These are phyloP conservation scores for Candidula unifasciata DNA, from an alignment of 2,888 invertebrate species.

Conservation along the genomic window DNA sequence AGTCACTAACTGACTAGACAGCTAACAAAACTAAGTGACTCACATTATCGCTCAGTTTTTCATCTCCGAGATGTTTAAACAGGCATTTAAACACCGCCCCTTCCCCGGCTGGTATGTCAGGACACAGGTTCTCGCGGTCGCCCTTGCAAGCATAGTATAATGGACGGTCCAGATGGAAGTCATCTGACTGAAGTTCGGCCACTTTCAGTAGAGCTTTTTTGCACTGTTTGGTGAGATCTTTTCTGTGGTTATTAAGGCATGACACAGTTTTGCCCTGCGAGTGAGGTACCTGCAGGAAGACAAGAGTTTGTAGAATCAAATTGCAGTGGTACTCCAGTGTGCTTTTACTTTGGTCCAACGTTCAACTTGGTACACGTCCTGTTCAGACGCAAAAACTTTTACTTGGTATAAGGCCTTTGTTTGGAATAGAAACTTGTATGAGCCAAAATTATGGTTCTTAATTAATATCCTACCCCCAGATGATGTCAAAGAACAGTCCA, in stretches of 20 bases:
- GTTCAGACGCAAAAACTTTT: no score
- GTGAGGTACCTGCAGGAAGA: constrained; percentile 65
- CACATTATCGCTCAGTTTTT: constrained; percentile 81
- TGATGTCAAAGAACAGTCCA: no score
- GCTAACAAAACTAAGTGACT: constrained; percentile 15
- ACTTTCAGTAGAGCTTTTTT: constrained; percentile 88
- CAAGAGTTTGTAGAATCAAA: no score
- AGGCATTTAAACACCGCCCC: constrained; percentile 93
- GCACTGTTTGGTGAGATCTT: constrained; percentile 82
- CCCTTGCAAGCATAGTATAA: constrained; percentile 92
- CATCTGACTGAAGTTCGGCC: constrained; percentile 92
- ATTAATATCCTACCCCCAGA: no score
- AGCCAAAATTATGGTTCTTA: no score
- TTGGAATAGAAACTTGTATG: no score
- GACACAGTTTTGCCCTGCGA: constrained; percentile 90
- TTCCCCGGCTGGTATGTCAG: constrained; percentile 86
- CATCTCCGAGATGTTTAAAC: constrained; percentile 87
- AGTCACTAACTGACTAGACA: no score
- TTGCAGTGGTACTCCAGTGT: no score
- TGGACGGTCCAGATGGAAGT: constrained; percentile 91
- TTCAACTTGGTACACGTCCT: no score
- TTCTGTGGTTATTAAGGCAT: constrained; percentile 84
- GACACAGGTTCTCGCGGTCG: constrained; percentile 87
- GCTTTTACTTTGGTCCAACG: no score
- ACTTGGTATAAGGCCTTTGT: no score